Evolutionary conservation across 2,888 invertebrate species (phyloP).

Genomic region (Cheilosia vernalis): DNA sequence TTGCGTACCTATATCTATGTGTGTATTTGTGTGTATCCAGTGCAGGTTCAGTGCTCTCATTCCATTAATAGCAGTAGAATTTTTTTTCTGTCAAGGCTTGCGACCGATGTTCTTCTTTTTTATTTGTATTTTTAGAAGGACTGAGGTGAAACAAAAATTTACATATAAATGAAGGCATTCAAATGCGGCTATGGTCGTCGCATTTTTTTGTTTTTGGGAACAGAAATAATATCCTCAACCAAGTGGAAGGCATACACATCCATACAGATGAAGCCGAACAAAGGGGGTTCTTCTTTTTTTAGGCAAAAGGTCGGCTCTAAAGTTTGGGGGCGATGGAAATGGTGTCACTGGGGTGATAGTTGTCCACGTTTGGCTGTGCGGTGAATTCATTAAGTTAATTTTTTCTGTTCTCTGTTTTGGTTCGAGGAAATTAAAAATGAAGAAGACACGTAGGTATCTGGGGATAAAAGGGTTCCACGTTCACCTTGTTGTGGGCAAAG

Average conservation of each 20-base stretch:
- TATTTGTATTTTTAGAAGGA: slow-evolving; percentile 33
- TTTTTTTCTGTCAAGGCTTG: slow-evolving; percentile 42
- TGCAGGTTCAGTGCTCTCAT: slow-evolving; percentile 58
- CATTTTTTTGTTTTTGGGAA: slow-evolving; percentile 41
- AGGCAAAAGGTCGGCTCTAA: slow-evolving; percentile 37
- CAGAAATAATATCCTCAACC: slow-evolving; percentile 68
- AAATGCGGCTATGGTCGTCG: slow-evolving; percentile 68
- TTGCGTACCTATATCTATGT: slow-evolving; percentile 31
- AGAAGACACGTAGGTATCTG: slow-evolving; percentile 38
- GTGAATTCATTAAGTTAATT: slow-evolving; percentile 71
- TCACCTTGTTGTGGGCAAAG: background rate
- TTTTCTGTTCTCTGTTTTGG: slow-evolving; percentile 34
- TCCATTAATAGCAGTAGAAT: slow-evolving; percentile 57
- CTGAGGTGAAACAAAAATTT: slow-evolving; percentile 80
- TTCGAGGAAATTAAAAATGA: slow-evolving; percentile 64
- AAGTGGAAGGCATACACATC: slow-evolving; percentile 55
- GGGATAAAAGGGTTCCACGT: slow-evolving; percentile 59
- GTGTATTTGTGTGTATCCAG: slow-evolving; percentile 27
- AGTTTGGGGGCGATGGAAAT: background rate
- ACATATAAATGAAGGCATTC: slow-evolving; percentile 82
- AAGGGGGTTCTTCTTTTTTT: slow-evolving; percentile 42
- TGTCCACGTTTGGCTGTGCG: slow-evolving; percentile 64
- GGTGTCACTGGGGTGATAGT: slow-evolving; percentile 42
- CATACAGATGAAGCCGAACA: slow-evolving; percentile 49
- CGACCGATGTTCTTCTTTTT: slow-evolving; percentile 36